Base-by-base conservation (phyloP, 2,888 invertebrate species). In the Andricus quercusramuli region DNA sequence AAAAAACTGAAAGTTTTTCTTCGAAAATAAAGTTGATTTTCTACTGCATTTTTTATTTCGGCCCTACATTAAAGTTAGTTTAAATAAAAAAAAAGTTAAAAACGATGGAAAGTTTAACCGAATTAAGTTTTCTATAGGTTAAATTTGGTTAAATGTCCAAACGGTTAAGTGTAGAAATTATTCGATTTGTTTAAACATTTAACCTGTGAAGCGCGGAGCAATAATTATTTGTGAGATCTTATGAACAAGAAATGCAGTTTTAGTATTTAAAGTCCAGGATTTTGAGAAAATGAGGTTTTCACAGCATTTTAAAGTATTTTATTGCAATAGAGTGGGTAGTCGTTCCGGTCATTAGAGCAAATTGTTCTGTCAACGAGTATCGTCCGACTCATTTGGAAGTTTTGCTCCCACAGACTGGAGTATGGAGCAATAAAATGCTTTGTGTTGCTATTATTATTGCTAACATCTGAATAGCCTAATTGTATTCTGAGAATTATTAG, bases 261-360 rank as follows among this genome's bases (percentile, higher is more conserved):
- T 51, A n/a, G 5, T 8, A 8, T 51, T 51, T 20, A 20, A 51
- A n/a, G n/a, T 51, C 62, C 13, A 1, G 8, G 3, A 22, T 59
- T 59, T 22, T 62, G n/a, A 62, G 62, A 13, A 51, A 62, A 62
- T 62, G 25, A 22, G 25, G 22, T 62, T 62, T 62, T 62, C 0
- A 62, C 37, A 37, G 22, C 4, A 62, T 13, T 62, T 62, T 62
- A 2, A 62, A 62, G 62, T 62, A 8, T 62, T 62, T 62, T 62
- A 22, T 22, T 62, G 62, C 25, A 25, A 9, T 25, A 11, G 13
- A 62, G 25, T 22, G 62, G 25, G 9, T 62, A 85, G 83, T 83
- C 82, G 83, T 84, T 85, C 84, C 85, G 85, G 84, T 37, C 78
- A 83, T 84, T 83, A 85, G 74, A 44, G 41, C 84, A 84, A 85